Evolutionary conservation across 2,113 vertebrate species (phyloP).

Genomic region (Dascyllus trimaculatus): DNA sequence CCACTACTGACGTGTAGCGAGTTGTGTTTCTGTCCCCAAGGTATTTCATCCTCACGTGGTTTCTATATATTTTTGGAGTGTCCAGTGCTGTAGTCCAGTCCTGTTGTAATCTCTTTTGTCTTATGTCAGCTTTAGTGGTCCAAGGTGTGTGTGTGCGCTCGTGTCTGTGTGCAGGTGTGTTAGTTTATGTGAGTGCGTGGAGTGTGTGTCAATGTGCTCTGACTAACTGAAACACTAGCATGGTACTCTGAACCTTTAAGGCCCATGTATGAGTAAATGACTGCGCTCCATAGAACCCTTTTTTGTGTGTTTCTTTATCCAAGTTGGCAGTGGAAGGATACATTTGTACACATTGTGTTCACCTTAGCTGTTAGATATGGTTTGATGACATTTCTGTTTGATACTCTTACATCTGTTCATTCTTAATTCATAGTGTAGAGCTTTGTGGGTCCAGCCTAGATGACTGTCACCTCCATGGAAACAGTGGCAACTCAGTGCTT

Average conservation of each 20-base stretch:
- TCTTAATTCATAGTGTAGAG: constrained; percentile 81
- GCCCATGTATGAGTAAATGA: constrained; percentile 79
- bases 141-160: constrained; percentile 89
- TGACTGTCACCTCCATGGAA: constrained; percentile 82
- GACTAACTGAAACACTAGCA: constrained; percentile 94
- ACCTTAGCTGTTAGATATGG: constrained; percentile 81
- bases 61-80: constrained; percentile 90
- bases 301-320: constrained; percentile 73
- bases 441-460: constrained; percentile 87
- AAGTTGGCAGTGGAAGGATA: constrained; percentile 74
- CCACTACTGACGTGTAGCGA: constrained; percentile 96
- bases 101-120: constrained; percentile 93
- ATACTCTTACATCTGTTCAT: constrained; percentile 72
- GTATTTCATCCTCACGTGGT: constrained; percentile 92
- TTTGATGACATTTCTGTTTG: constrained; percentile 81
- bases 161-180: constrained; percentile 74
- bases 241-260: constrained; percentile 89
- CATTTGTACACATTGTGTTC: constrained; percentile 78
- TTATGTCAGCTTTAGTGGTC: constrained; percentile 93
- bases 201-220: constrained; percentile 86
- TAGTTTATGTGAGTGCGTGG: constrained; percentile 55
- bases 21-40: constrained; percentile 94
- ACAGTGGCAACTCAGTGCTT: constrained; percentile 87
- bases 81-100: constrained; percentile 93
- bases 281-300: constrained; percentile 90